Conservation (phyloP, 2,888 invertebrate species). For the Caenorhabditis macrosperma region DNA sequence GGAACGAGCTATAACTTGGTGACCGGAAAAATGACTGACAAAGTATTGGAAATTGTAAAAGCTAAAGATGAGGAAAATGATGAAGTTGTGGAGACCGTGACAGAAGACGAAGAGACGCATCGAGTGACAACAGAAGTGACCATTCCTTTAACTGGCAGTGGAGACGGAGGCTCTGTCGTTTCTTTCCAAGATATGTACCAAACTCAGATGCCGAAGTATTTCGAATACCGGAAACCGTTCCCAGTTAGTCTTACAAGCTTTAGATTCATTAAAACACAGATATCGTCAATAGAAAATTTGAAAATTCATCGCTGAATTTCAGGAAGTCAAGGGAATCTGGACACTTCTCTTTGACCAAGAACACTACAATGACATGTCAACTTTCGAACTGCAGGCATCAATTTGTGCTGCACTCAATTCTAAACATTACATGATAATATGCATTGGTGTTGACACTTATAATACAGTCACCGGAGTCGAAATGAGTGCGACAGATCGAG, state of each 20-base stretch:
- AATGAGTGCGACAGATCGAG: constrained; percentile 40
- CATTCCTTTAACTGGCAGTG: constrained; percentile 22
- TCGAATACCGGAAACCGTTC: constrained; percentile 38
- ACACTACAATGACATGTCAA: constrained; percentile 30
- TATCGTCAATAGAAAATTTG: background rate
- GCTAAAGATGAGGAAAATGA: constrained; percentile 41
- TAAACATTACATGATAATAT: constrained; percentile 35
- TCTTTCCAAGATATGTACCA: constrained; percentile 28
- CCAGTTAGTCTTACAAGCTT: no score
- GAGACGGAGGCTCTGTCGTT: background rate
- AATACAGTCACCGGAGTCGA: constrained; percentile 53
- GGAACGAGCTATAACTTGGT: constrained; percentile 46
- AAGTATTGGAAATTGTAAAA: constrained; percentile 37
- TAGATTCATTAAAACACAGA: no score
- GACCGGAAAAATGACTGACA: constrained; percentile 48
- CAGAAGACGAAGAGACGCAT: constrained; percentile 33
- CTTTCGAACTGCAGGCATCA: constrained; percentile 46
- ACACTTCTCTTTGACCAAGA: constrained; percentile 41
- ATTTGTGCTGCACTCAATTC: constrained; percentile 59
- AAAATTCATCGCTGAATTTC: background rate
- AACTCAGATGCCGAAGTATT: constrained; percentile 50
- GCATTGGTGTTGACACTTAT: constrained; percentile 44
- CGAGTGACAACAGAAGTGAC: constrained; percentile 31
- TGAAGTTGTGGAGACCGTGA: constrained; percentile 16
- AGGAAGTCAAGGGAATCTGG: constrained; percentile 52